Base-by-base conservation (phyloP, 2,888 invertebrate genomes). In the Omphaloscelis lunosa region DNA sequence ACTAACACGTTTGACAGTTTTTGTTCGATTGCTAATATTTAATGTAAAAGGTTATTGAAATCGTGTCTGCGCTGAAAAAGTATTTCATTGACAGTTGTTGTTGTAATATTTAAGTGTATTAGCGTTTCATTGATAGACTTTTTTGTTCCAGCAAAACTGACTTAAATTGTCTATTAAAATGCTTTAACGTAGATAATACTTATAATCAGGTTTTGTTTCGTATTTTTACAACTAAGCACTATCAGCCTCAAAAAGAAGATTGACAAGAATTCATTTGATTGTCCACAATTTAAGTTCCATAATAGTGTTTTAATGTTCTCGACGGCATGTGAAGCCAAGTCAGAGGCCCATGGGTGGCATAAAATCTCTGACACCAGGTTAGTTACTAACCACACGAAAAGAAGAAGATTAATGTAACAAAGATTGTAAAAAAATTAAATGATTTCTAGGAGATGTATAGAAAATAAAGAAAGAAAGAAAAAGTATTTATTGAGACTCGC, bases 31-130 rank as follows among this genome's bases (percentile, higher is more conserved):
- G 45, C 58, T 67, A 72, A 72, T 63, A 65, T 70, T 73, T 66
- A 83, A 71, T 71, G 59, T 34, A 79, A 82, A 74, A 79, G 62
- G 71, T 75, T 80, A 72, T 75, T 72, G 80, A 83, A 80, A 83
- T 45, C 62, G 59, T 29, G 65, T 48, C 45, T 5, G 8, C 45
- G 45, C 45, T 56, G 62, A 83, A 83, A 83, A 83, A 83, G 56
- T 53, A 56, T 81, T 76, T 70, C 77, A 80, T 82, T 82, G 77
- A 48, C 61, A 2, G 48, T 67, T 58, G 34, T 82, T 82, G 29
- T 67, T 58, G 34, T 15, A 51, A 39, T 59, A n/a, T 56, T 56
- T 2, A 17, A 68, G 39, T 41, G 12, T 53, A 51, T 51, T 61
- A 2, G 29, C 12, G 27, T 45, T 48, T 29, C 75, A 34, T 80